phyloP scores from a whole-genome alignment of 2,888 invertebrate species.

The Smittia sp. region DNA sequence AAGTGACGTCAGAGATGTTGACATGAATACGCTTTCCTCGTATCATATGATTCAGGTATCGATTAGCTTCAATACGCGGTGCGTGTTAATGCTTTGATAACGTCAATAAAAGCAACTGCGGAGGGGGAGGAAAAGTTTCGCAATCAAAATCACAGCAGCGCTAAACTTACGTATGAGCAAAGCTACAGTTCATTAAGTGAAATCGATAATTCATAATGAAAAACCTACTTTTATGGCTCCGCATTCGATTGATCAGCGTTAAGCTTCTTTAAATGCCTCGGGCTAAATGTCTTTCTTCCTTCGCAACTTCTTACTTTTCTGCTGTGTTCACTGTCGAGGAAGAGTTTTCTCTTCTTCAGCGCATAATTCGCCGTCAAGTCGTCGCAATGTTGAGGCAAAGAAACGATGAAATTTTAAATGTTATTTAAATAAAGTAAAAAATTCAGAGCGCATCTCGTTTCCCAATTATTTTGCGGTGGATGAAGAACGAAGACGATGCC shows the following conservation, averaged over 20 bases:
- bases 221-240: slow-evolving; percentile 19
- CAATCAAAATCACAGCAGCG: slow-evolving; percentile 22
- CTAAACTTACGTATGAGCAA: slow-evolving; percentile 3
- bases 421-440: slow-evolving; percentile 22
- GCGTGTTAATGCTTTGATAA: slow-evolving; percentile 38
- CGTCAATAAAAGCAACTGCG: slow-evolving; percentile 5
- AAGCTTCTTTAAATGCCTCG: slow-evolving; percentile 40
- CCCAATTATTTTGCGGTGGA: slow-evolving; percentile 10
- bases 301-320: slow-evolving; percentile 10
- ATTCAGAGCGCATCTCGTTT: slow-evolving; percentile 9
- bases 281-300: slow-evolving; percentile 31
- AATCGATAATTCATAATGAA: slow-evolving; percentile 41
- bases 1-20: background rate
- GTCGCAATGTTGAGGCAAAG: background rate
- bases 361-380: background rate
- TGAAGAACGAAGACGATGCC: background rate
- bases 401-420: slow-evolving; percentile 13
- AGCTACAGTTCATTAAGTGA: slow-evolving; percentile 38
- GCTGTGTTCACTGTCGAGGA: background rate
- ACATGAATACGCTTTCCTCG: background rate
- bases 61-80: background rate
- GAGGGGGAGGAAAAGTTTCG: background rate
- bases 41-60: background rate
- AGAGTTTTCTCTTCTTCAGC: background rate
- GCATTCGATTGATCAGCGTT: slow-evolving; percentile 36